Conservation (phyloP, 2,113 vertebrate genomes). For the Melospiza melodia region DNA sequence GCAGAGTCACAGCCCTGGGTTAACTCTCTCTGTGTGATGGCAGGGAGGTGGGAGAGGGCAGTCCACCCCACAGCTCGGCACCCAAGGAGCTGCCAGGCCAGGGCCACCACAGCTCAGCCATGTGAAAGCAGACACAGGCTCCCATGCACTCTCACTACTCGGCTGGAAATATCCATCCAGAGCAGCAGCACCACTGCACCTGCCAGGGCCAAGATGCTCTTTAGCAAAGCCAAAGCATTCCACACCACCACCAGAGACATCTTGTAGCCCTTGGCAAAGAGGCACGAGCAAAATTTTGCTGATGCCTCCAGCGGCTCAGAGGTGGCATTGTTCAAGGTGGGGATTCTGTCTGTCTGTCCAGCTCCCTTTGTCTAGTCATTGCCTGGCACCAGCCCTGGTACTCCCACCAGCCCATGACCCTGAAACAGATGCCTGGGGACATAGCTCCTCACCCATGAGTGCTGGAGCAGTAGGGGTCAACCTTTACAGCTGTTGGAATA, state of each 20-base stretch:
- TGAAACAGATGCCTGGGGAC: background rate
- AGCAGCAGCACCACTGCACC: rapidly evolving
- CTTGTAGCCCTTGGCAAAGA: background rate
- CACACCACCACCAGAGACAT: background rate
- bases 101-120: background rate
- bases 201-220: background rate
- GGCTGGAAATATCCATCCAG: background rate
- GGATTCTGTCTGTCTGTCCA: background rate
- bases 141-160: rapidly evolving
- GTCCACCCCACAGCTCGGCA: background rate
- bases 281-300: background rate
- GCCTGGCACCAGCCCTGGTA: rapidly evolving
- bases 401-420: background rate
- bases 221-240: background rate
- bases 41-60: background rate
- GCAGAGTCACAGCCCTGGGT: background rate
- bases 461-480: background rate
- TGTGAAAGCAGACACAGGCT: background rate
- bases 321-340: background rate
- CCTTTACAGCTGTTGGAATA: background rate
- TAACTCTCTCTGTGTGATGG: background rate
- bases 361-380: background rate
- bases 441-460: rapidly evolving
- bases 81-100: background rate
- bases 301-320: background rate